A percentile compares a stretch with the other conserved stretches of the same genome.
Evolutionary conservation across 2,797 vertebrate genomes (phyloP).

Genomic region (Leucoraja ocellata): DNA sequence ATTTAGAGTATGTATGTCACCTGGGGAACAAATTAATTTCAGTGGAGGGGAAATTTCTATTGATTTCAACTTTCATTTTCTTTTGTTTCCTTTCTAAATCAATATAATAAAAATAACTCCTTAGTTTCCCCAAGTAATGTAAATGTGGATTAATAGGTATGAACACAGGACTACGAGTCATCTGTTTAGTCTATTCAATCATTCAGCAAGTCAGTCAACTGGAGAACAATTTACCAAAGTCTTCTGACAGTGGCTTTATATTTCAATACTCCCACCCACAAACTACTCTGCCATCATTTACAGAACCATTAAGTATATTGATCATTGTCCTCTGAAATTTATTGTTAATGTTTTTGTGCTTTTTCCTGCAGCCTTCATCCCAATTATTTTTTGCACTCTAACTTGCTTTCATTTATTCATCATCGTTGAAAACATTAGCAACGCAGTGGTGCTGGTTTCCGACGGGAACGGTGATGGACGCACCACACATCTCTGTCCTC

Average conservation of each 20-base stretch:
- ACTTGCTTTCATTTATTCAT: not conserved
- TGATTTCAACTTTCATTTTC: not conserved
- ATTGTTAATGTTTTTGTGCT: too few relatives aligned
- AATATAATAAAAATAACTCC: not conserved
- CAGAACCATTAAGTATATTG: not conserved
- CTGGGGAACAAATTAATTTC: not conserved
- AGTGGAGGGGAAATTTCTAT: not conserved
- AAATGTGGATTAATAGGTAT: not conserved
- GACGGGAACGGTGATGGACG: too few relatives aligned
- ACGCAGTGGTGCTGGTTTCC: too few relatives aligned
- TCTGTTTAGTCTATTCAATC: too few relatives aligned
- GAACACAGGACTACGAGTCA: too few relatives aligned
- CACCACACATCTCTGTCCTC: too few relatives aligned
- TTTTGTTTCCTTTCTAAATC: not conserved
- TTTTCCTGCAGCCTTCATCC: not conserved
- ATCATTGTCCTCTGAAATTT: not conserved
- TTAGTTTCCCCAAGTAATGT: not conserved
- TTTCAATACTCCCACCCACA: not conserved
- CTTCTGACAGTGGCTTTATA: not conserved
- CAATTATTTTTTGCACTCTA: not conserved
- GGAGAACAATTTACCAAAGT: too few relatives aligned
- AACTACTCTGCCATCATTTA: not conserved
- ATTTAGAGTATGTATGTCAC: not conserved
- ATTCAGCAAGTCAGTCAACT: not conserved
- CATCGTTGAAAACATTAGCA: too few relatives aligned